A percentile compares a stretch with the other conserved stretches of the same genome.
Conservation (phyloP, 2,888 invertebrate species). For the Saturnia japonica region DNA sequence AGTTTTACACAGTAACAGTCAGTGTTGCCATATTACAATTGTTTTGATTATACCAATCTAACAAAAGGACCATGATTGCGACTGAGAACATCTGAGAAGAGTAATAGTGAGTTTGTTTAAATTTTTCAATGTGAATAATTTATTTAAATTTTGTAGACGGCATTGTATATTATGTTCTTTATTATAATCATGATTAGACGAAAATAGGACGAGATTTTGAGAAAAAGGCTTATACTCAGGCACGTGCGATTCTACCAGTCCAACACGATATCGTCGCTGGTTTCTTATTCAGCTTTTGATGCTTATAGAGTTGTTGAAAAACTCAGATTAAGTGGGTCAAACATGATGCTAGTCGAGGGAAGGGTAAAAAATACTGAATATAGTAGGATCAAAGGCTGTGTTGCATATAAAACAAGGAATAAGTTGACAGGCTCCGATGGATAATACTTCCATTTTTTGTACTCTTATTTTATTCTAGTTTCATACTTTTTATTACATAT, state of each 20-base stretch:
- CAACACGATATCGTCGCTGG: slow-evolving; percentile 38
- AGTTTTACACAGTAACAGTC: too few relatives aligned
- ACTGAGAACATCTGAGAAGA: too few relatives aligned
- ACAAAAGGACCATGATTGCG: too few relatives aligned
- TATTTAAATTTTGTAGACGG: too few relatives aligned
- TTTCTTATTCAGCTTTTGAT: slow-evolving; percentile 41
- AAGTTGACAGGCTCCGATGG: slow-evolving; percentile 5
- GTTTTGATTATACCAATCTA: too few relatives aligned
- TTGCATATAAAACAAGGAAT: slow-evolving; percentile 10
- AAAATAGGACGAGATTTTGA: too few relatives aligned
- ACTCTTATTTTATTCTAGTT: not conserved
- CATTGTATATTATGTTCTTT: too few relatives aligned
- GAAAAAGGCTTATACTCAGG: not conserved
- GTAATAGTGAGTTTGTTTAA: too few relatives aligned
- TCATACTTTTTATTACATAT: not conserved
- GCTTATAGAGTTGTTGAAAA: slow-evolving; percentile 31
- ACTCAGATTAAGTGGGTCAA: slow-evolving; percentile 28
- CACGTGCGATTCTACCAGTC: slow-evolving; percentile 14
- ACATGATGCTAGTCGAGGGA: slow-evolving; percentile 17
- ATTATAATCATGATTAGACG: too few relatives aligned
- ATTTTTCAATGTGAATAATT: too few relatives aligned
- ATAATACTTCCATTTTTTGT: not conserved
- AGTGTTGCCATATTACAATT: too few relatives aligned
- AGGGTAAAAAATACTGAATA: slow-evolving; percentile 20
- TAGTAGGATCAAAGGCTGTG: slow-evolving; percentile 3